Base-by-base conservation (phyloP, 1,140 invertebrate species). In the Drosophila oshimai region DNA sequence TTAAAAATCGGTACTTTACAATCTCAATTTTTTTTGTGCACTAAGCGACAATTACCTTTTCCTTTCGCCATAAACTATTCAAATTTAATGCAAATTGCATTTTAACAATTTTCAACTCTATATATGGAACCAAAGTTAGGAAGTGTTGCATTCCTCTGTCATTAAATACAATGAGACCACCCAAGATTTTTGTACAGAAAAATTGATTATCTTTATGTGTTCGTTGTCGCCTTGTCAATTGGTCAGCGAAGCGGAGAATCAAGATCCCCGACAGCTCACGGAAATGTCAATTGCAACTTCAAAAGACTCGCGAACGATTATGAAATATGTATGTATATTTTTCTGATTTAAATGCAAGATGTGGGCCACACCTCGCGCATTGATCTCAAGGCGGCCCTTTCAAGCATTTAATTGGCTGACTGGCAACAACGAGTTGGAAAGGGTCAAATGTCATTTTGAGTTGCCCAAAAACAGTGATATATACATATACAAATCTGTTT, bases 281-380 rank as follows among this genome's bases (percentile, higher is more conserved):
- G 47, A 73, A 73, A 54, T 42, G 57, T 73, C 41, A 73, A 49
- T 62, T 50, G 68, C 28, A 72, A 72, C 41, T 47, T 62, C 24
- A 53, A 45, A 51, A 71, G 12, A 51, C 46, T 12, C 22, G 33
- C 22, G 9, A 71, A 17, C 44, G 34, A 49, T 73, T 73, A 73
- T 73, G 69, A 73, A 73, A 65, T 73, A 54, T 49, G n/a, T 17
- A 34, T 34, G 12, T 22, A 13, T 9, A 9, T 37, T 37, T 55
- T 28, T 49, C 50, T 49, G 68, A 64, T 55, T 73, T 64, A 54
- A 53, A 62, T 73, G 6, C 29, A 29, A 72, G 44, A 53, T 62
- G 20, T 53, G 36, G 44, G 70, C 69, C 69, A 45, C 68, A 72
- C 69, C 67, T 58, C 18, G 28, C 18, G 13, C 36, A 33, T 13